Evolutionary conservation across 2,888 invertebrate genomes (phyloP).

Genomic region (Eupithecia vulgata): DNA sequence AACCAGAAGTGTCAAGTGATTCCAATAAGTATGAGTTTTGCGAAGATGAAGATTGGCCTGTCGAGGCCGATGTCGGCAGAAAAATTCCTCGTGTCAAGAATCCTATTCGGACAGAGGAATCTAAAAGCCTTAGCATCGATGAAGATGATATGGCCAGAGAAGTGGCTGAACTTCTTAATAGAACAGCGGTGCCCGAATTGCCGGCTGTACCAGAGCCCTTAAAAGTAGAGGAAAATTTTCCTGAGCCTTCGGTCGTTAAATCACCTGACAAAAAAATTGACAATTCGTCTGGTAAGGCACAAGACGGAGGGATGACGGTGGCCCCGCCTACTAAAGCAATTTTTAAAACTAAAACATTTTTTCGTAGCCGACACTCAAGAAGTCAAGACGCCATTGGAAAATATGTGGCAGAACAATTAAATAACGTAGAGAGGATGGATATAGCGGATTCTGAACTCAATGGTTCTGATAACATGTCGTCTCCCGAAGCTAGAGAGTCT

Average conservation of each 20-base stretch:
- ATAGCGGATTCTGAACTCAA: slow-evolving; percentile 72
- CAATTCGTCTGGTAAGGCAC: slow-evolving; percentile 50
- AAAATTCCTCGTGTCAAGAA: slow-evolving; percentile 87
- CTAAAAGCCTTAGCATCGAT: slow-evolving; percentile 72
- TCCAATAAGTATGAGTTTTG: slow-evolving; percentile 93
- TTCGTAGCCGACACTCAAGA: slow-evolving; percentile 81
- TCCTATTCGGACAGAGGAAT: slow-evolving; percentile 71
- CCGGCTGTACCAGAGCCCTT: slow-evolving; percentile 81
- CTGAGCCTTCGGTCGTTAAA: slow-evolving; percentile 79
- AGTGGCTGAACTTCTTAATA: slow-evolving; percentile 85
- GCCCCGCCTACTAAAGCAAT: slow-evolving; percentile 72
- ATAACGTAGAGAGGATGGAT: slow-evolving; percentile 76
- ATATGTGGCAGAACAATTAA: slow-evolving; percentile 80
- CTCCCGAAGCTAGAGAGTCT: slow-evolving; percentile 72
- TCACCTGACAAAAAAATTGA: slow-evolving; percentile 75
- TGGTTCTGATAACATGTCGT: slow-evolving; percentile 68
- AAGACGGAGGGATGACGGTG: slow-evolving; percentile 57
- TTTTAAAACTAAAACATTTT: slow-evolving; percentile 83
- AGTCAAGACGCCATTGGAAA: slow-evolving; percentile 82
- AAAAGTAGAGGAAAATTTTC: slow-evolving; percentile 84
- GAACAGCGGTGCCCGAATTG: slow-evolving; percentile 84
- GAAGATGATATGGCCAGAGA: slow-evolving; percentile 81
- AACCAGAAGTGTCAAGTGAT: slow-evolving; percentile 78
- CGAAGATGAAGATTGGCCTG: slow-evolving; percentile 87
- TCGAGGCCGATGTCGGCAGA: slow-evolving; percentile 82